Evolutionary conservation across 1,140 invertebrate species (phyloP).

Genomic region (Eulimnadia texana): DNA sequence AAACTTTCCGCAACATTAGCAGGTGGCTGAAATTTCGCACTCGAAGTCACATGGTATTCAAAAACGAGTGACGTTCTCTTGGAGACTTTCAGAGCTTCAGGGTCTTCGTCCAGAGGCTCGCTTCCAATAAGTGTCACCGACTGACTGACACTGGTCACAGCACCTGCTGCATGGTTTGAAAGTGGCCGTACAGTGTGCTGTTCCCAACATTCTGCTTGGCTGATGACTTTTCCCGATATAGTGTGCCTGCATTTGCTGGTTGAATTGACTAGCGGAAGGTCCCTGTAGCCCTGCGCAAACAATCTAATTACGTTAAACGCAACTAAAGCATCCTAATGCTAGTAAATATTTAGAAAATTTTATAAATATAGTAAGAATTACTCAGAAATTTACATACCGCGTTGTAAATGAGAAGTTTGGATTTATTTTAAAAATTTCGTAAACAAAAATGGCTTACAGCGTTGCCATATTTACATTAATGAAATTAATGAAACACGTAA

Average conservation of each 20-base stretch:
- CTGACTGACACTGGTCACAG: slow-evolving; percentile 30
- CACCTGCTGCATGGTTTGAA: slow-evolving; percentile 30
- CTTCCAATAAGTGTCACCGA: slow-evolving; percentile 23
- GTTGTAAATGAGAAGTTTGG: no score
- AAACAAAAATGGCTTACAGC: no score
- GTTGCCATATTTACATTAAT: no score
- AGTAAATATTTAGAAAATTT: no score
- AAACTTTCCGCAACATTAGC: slow-evolving; percentile 14
- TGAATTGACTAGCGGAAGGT: slow-evolving; percentile 57
- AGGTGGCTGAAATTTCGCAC: no score
- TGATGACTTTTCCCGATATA: slow-evolving; percentile 61
- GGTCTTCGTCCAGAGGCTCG: not conserved
- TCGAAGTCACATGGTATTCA: not conserved
- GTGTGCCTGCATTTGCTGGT: slow-evolving; percentile 55
- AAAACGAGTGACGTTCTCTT: not conserved
- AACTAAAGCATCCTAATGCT: not conserved
- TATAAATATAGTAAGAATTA: no score
- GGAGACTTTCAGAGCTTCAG: not conserved
- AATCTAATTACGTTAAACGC: not conserved
- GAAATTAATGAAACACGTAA: no score
- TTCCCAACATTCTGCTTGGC: slow-evolving; percentile 56
- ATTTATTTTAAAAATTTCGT: no score
- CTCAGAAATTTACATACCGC: no score
- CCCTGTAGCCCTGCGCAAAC: slow-evolving; percentile 38
- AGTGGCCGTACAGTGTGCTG: slow-evolving; percentile 62